A percentile compares a stretch with the other conserved stretches of the same genome.
Conservation (phyloP, 53 echinoderm and acorn worm genomes). For the Echinarachnius parma region DNA sequence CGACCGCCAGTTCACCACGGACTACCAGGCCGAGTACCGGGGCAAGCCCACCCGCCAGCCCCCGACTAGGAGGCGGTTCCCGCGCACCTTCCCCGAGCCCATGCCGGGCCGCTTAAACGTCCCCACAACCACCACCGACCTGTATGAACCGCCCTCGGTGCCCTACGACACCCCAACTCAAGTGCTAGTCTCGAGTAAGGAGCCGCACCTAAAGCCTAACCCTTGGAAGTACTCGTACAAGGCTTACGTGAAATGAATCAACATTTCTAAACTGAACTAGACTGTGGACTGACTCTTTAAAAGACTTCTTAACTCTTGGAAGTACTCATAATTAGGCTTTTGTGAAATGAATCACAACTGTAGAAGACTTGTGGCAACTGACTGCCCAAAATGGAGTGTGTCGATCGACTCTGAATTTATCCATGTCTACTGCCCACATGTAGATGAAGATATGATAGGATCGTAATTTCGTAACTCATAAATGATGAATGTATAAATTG, state of each 20-base stretch:
- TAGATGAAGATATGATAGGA: no score
- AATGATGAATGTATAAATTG: no score
- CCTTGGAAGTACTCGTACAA: constrained; percentile 98
- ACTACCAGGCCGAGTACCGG: constrained; percentile 61
- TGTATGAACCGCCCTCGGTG: constrained; percentile 67
- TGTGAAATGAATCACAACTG: no score
- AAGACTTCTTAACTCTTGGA: no score
- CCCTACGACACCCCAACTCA: constrained; percentile 85
- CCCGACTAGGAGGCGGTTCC: constrained; percentile 76
- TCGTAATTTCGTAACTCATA: no score
- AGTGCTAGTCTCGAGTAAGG: constrained; percentile 86
- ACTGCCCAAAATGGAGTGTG: no score
- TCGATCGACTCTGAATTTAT: no score
- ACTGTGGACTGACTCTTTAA: no score
- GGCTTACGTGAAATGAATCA: constrained; percentile 49
- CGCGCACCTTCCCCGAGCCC: constrained; percentile 65
- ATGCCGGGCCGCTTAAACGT: constrained; percentile 60
- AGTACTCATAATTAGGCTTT: no score
- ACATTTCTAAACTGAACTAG: no score
- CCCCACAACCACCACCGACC: constrained; percentile 80
- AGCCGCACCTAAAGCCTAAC: constrained; percentile 91
- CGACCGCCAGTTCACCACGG: constrained; percentile 55
- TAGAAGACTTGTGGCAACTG: no score
- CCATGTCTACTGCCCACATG: no score
- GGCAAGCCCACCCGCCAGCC: constrained; percentile 73